Evolutionary conservation across 2,888 invertebrate genomes (phyloP), one percentile per base, ranked within the genome.

Genomic region (Cryptophagus acutangulus): DNA sequence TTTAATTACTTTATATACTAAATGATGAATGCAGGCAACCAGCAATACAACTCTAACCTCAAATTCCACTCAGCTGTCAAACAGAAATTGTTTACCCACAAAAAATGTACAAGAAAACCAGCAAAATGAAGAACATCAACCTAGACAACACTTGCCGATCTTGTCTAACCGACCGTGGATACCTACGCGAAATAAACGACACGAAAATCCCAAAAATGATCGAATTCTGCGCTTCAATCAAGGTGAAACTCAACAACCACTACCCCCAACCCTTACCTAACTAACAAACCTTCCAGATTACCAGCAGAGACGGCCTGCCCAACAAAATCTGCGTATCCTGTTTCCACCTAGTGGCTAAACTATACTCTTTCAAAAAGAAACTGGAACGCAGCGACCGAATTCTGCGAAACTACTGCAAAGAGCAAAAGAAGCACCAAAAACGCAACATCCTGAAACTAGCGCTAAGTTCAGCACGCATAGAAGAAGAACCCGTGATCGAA

Each of bases 291-390:
- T 40, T 41, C 38, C 24, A 71, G 71, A 56, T 71, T 18, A 54
- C 54, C 5, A 59, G 62, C 50, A 52, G 60, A 39, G 71, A 71
- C 50, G 63, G 62, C 2, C 54, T 72, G 25, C 71, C 71, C 10
- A 52, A 59, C 25, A 58, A 65, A 33, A 65, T 72, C 24, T 72
- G 72, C 43, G 58, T 64, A 36, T 54, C 61, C 13, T 72, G 72
- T 52, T 63, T 70, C 36, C 66, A 61, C 38, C 62, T 66, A 49
- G 63, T 71, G 14, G 63, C 65, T 14, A 63, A 65, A 44, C 63
- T 65, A 28, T 67, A 67, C 49, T 61, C 63, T 20, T 72, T 71
- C 42, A 70, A 67, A 46, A 61, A 61, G 39, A 67, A 66, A 51
- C 61, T 70, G 31, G 67, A 68, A 54, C 49, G 59, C 25, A 65